A percentile compares a stretch with the other conserved stretches of the same genome.
Evolutionary conservation across 1,140 invertebrate genomes (phyloP).

Genomic region (Daktulosphaira vitifoliae): DNA sequence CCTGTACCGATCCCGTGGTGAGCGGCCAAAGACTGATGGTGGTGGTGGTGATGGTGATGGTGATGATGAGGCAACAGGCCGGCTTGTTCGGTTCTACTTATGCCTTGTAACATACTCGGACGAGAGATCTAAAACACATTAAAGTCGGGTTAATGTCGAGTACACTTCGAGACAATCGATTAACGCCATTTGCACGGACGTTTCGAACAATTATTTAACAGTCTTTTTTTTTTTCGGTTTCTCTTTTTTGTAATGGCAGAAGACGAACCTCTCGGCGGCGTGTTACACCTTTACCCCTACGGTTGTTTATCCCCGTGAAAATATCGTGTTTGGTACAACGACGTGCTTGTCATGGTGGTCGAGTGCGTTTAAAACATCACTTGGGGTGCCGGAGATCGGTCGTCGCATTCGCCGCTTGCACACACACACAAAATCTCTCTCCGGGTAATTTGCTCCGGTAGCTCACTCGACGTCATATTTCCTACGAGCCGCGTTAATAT

Average conservation of each 20-base stretch:
- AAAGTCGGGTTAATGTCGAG: too few species aligned
- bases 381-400: too few species aligned
- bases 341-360: not conserved
- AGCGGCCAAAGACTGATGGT: constrained; percentile 13
- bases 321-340: too few species aligned
- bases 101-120: constrained; percentile 29
- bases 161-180: too few species aligned
- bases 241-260: too few species aligned
- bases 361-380: not conserved
- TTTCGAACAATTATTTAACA: too few species aligned
- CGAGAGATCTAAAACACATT: not conserved
- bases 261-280: too few species aligned
- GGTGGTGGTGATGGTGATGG: constrained; percentile 24
- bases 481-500: not conserved
- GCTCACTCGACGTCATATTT: constrained; percentile 19
- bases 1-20: constrained; percentile 17
- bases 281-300: too few species aligned
- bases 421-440: too few species aligned
- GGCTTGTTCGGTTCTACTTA: constrained; percentile 14
- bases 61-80: constrained; percentile 27
- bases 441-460: not conserved
- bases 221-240: too few species aligned
- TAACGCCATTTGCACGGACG: too few species aligned
- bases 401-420: not conserved
- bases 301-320: too few species aligned